Percentiles rank a stretch among this genome's conserved stretches.
Evolutionary conservation across 2,113 vertebrate genomes (phyloP).

Genomic region (Stictonetta naevosa): DNA sequence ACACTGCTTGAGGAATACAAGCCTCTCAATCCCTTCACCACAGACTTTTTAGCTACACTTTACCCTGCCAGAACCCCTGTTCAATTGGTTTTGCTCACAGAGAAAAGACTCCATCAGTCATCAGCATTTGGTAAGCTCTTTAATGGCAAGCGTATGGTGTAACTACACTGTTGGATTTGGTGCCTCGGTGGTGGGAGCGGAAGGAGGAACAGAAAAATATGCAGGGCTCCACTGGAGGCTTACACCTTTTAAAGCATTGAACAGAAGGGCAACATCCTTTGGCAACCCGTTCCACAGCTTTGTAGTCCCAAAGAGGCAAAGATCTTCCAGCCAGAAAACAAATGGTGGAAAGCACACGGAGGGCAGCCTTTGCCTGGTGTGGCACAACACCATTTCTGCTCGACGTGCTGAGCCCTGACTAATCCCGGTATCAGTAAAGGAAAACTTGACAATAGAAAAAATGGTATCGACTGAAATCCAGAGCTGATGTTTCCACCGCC

Average conservation of each 20-base stretch:
- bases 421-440: background rate
- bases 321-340: slow-evolving; percentile 37
- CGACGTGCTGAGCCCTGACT: background rate
- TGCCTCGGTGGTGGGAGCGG: background rate
- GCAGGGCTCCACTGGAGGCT: slow-evolving; percentile 2
- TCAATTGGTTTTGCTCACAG: background rate
- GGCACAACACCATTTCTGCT: background rate
- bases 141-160: slow-evolving; percentile 69
- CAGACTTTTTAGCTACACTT: fast-evolving
- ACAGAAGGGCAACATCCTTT: slow-evolving; percentile 35
- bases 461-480: background rate
- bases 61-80: background rate
- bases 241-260: slow-evolving; percentile 30
- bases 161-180: slow-evolving; percentile 39
- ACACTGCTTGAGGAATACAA: background rate
- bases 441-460: background rate
- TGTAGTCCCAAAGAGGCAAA: slow-evolving; percentile 47
- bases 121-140: slow-evolving; percentile 64
- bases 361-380: background rate
- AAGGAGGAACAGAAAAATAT: slow-evolving; percentile 6
- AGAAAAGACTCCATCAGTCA: slow-evolving; percentile 27
- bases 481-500: background rate
- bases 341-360: background rate
- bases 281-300: slow-evolving; percentile 55
- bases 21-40: background rate